These are phyloP conservation scores for Halcyon smyrnensis DNA, from an alignment of 2,797 vertebrate genomes.

Conservation along the genomic window DNA sequence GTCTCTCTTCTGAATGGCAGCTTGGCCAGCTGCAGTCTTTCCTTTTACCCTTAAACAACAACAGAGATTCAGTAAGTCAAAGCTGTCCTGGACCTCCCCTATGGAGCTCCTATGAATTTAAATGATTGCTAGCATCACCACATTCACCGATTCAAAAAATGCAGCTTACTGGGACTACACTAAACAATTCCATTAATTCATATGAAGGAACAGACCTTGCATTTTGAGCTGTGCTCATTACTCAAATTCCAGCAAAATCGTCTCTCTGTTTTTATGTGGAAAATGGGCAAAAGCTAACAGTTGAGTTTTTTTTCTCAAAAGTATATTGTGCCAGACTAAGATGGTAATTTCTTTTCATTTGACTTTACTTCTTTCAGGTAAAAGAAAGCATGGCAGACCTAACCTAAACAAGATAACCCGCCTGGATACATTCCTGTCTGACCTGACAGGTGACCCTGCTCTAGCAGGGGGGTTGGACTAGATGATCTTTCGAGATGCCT, in stretches of 20 bases:
- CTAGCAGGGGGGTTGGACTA: no score
- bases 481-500: no score
- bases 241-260: conserved; percentile 20
- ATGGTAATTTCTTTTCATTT: neutral
- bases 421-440: no score
- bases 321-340: neutral
- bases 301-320: neutral
- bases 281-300: neutral
- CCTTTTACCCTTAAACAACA: conserved; percentile 12
- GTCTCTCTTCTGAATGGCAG: conserved; percentile 20
- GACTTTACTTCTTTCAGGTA: neutral
- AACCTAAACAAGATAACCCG: neutral
- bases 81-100: conserved; percentile 22
- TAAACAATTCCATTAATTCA: conserved; percentile 55
- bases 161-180: neutral
- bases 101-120: conserved; percentile 35
- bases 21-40: conserved; percentile 41
- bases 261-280: neutral
- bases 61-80: conserved; percentile 39
- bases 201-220: conserved; percentile 34
- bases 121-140: conserved; percentile 49
- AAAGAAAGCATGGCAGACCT: neutral
- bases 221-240: conserved; percentile 24
- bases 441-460: no score
- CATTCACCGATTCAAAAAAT: conserved; percentile 28